Base-by-base conservation (phyloP, 2,113 vertebrate genomes). In the Sturnira hondurensis region DNA sequence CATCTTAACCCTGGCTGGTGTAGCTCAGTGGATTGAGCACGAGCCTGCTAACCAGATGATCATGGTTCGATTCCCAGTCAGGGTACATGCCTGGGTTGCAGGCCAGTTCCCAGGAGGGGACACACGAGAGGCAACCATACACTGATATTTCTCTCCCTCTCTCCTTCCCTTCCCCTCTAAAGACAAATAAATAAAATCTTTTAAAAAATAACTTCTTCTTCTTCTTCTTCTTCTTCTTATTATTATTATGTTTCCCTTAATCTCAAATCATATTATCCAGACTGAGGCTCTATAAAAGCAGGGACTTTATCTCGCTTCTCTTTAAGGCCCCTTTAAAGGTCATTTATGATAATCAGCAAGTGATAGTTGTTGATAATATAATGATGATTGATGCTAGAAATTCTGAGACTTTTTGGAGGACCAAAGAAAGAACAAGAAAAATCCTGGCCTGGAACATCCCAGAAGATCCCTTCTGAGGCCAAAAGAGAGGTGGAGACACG, bases 381-480 rank as follows among this genome's bases (percentile, higher is more conserved):
- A 87, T 45, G 70, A 71, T 91, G 77, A 92, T 85, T 38, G 56
- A 88, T 52, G 33, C 28, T 67, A 86, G 76, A 89, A 80, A 74
- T 86, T 95, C 81, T 92, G 90, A 52, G 78, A 76, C 5, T 78
- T 87, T 91, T 85, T 94, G 45, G 70, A 97, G 70, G 38, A 24
- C 38, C 43, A 76, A 90, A 95, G 54, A 89, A 92, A 85, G 15
- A 96, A 33, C 43, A 83, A 85, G n/a, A 80, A 90, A 86, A 85
- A 87, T 45, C 10, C n/a, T 83, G 78, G 4, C 38, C 52, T 50
- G 36, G 26, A 85, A 95, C 43, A 77, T 81, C 58, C 70, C 54
- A 77, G 88, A 96, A 97, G 52, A 87, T 52, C 38, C 71, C 89
- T 47, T 81, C 77, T 43, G 76, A 91, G 61, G 83, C 68, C 33